Evolutionary conservation across 2,888 invertebrate species (phyloP), one percentile per base, ranked within the genome.

Genomic region (Parthenolecanium corni): DNA sequence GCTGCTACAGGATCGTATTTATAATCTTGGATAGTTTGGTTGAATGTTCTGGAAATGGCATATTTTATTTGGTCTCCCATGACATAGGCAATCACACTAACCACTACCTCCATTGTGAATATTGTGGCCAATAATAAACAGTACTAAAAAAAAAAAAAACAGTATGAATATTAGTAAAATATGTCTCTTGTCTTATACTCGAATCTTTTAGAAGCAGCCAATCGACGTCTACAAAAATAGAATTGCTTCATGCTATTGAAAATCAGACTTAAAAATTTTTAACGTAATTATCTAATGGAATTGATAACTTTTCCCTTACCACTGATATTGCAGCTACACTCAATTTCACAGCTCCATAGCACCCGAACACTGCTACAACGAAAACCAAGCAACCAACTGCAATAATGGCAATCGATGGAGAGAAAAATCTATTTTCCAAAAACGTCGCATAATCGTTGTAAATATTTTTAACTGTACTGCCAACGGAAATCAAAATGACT

Each of bases 31-130:
- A 68, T 52, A 14, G 67, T 62, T 16, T 58, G 20, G n/a, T 64
- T 62, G 20, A 68, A 46, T 2, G 51, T 63, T 12, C 63, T 46
- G n/a, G 61, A 58, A 5, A 66, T 46, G 16, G 64, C 66, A 14
- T 65, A 61, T 6, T 62, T 62, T 52, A 68, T 68, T 49, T 68
- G 67, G 2, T 42, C 64, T 9, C 54, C 24, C 36, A 63, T 21
- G 11, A 46, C 23, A 38, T 63, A 63, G n/a, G 31, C 86, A 11
- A 85, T 82, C 71, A 91, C 82, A 68, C 90, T 91, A 67, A 86
- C 85, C 0, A 85, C 85, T 69, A 92, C 75, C 76, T 93, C 92
- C 67, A 89, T 76, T 6, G 86, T 77, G 74, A 92, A 87, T 69
- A 93, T 85, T 52, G 88, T 73, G 54, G 85, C 77, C 71, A 93